A percentile compares a stretch with the other conserved stretches of the same genome.
Conservation (phyloP, 2,113 vertebrate genomes). For the Triplophysa dalaica region DNA sequence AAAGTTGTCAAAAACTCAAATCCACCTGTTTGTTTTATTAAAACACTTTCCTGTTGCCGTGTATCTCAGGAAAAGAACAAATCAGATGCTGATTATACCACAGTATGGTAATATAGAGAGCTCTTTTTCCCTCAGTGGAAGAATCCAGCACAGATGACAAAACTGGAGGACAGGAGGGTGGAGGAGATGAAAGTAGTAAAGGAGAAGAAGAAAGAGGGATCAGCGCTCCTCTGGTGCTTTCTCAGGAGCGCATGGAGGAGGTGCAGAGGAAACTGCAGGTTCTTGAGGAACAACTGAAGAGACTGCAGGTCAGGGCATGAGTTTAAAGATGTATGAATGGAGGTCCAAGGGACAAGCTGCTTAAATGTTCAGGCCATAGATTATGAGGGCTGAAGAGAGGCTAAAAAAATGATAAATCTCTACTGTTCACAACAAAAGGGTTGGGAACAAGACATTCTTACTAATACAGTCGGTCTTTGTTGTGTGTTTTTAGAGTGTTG, state of each 20-base stretch:
- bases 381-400: neutral
- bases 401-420: neutral
- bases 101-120: no score
- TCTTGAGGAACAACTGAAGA: conserved; percentile 77
- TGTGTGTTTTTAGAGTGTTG: conserved; percentile 64
- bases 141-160: conserved; percentile 40
- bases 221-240: conserved; percentile 67
- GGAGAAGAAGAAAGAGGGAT: conserved; percentile 58
- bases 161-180: conserved; percentile 42
- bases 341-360: neutral
- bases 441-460: neutral
- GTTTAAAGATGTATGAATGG: neutral
- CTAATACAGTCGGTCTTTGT: conserved; percentile 30
- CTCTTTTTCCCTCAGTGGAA: conserved; percentile 57
- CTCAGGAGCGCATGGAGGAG: conserved; percentile 71
- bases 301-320: conserved; percentile 76
- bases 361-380: neutral
- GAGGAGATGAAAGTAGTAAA: conserved; percentile 37
- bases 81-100: no score
- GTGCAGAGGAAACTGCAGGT: conserved; percentile 71
- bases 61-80: no score
- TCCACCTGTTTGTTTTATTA: no score
- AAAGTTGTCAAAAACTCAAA: no score
- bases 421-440: neutral
- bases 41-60: no score